These are phyloP conservation scores for Cydia strobilella DNA, from an alignment of 1,140 invertebrate species.

Conservation along the genomic window DNA sequence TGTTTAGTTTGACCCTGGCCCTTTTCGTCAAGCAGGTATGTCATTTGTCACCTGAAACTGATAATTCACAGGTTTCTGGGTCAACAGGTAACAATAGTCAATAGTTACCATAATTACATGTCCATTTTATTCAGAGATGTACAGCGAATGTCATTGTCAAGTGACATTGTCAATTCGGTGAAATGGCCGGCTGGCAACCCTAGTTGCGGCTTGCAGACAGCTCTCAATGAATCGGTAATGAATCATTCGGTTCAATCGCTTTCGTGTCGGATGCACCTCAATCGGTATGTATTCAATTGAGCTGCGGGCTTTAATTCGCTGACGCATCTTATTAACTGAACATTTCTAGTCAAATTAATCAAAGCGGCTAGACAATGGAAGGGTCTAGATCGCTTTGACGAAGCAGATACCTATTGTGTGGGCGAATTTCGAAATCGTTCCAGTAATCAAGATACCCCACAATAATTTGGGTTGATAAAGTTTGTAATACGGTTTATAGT, in stretches of 20 bases:
- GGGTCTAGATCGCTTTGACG: background rate
- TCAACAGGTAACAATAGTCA: background rate
- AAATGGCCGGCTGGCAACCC: background rate
- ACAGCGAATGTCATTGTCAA: background rate
- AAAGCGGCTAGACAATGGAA: background rate
- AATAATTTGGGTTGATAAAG: background rate
- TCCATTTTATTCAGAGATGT: background rate
- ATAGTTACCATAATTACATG: background rate
- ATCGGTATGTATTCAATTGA: background rate
- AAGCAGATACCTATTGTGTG: background rate
- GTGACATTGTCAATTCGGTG: background rate
- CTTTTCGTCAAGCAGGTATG: background rate
- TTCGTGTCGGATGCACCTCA: background rate
- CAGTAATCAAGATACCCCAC: background rate
- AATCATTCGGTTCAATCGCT: constrained; percentile 31
- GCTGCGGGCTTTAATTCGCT: background rate
- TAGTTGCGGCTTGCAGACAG: background rate
- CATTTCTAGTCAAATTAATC: background rate
- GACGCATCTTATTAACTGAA: constrained; percentile 1
- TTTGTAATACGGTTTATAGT: background rate
- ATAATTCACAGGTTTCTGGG: background rate
- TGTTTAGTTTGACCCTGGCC: background rate
- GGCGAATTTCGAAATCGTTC: background rate
- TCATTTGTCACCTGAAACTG: background rate
- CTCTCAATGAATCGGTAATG: constrained; percentile 32